These are phyloP conservation scores for Anoura caudifer DNA, from an alignment of 2,113 vertebrate species.

Conservation along the genomic window DNA sequence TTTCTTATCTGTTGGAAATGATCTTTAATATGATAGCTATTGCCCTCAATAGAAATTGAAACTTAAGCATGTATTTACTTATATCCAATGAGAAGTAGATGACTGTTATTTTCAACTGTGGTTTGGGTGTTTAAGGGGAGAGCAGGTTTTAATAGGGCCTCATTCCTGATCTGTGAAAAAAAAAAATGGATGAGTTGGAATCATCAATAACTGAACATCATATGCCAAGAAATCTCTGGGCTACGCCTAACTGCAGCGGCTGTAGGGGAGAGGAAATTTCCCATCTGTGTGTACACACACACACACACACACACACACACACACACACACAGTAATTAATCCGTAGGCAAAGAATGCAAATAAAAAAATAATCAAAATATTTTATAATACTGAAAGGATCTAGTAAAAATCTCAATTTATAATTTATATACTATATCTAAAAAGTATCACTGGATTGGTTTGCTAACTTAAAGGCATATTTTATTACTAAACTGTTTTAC, in stretches of 20 bases:
- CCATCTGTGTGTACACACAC: neutral
- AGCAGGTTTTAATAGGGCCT: neutral
- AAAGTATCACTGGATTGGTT: neutral
- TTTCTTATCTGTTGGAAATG: neutral
- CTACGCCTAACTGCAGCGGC: neutral
- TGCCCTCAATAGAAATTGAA: neutral
- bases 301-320: neutral
- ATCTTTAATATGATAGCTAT: conserved; percentile 1
- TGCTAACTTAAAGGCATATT: neutral
- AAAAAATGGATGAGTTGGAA: neutral
- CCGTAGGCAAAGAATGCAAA: neutral
- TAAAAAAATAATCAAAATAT: neutral
- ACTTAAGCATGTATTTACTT: neutral
- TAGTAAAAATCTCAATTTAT: conserved; percentile 22
- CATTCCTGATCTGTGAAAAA: neutral
- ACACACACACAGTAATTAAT: neutral
- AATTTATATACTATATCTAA: neutral
- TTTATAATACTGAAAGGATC: neutral
- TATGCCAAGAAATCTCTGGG: neutral
- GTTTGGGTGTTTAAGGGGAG: neutral
- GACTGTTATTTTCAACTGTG: neutral
- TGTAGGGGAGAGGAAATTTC: neutral
- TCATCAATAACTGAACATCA: neutral
- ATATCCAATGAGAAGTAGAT: neutral
- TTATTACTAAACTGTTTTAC: neutral